A percentile compares a stretch with the other conserved stretches of the same genome.
phyloP scores from a whole-genome alignment of 1,140 invertebrate species.

The Samia ricini region DNA sequence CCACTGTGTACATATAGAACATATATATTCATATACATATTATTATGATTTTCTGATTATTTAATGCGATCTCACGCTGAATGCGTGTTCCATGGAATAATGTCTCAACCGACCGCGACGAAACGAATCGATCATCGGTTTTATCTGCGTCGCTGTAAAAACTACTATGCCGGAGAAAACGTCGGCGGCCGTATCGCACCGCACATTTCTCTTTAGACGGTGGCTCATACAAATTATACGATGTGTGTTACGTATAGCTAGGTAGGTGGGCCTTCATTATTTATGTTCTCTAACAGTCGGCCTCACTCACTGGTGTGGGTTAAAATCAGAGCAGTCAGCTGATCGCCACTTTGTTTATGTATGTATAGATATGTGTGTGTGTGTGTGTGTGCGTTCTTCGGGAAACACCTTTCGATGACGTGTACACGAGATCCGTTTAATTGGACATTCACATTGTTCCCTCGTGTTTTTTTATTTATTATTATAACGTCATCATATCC shows the following conservation, averaged over 20 bases:
- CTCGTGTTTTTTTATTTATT: conserved; percentile 57
- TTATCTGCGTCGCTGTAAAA: conserved; percentile 56
- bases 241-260: conserved; percentile 67
- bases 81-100: conserved; percentile 32
- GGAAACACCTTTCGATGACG: conserved; percentile 77
- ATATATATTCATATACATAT: conserved; percentile 51
- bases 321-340: conserved; percentile 77
- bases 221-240: conserved; percentile 73
- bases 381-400: conserved; percentile 74
- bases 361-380: conserved; percentile 54
- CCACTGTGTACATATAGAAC: conserved; percentile 17
- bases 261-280: conserved; percentile 76
- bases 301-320: conserved; percentile 66
- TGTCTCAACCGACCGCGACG: conserved; percentile 47
- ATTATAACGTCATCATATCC: conserved; percentile 30
- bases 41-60: conserved; percentile 67
- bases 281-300: conserved; percentile 76
- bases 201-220: conserved; percentile 60
- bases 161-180: conserved; percentile 49
- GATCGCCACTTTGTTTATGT: conserved; percentile 37
- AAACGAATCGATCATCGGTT: conserved; percentile 42
- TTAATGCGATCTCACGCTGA: conserved; percentile 65
- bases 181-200: conserved; percentile 55
- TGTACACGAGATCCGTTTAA: conserved; percentile 71
- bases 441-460: conserved; percentile 75